phyloP scores from a whole-genome alignment of 2,113 vertebrate genomes.

The Odontophorus gujanensis region DNA sequence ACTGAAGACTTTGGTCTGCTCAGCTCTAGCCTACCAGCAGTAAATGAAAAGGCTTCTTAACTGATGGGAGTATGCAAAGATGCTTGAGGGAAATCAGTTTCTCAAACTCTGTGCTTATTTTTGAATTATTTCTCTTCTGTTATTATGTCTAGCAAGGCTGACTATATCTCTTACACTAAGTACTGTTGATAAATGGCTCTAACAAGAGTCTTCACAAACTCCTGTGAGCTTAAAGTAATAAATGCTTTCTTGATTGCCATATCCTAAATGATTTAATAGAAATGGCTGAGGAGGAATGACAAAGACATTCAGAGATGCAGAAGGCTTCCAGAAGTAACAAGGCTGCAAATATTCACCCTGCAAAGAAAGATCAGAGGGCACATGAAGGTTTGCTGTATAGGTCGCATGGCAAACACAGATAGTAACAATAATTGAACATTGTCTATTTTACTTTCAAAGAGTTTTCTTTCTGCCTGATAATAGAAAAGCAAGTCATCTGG shows the following conservation, averaged over 20 bases:
- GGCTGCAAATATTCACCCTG: neutral
- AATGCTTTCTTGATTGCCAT: fast-evolving
- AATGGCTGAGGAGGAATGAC: neutral
- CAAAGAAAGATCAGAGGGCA: neutral
- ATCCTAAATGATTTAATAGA: neutral
- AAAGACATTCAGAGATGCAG: neutral
- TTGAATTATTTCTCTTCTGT: neutral
- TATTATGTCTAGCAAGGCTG: neutral
- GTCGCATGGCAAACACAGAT: neutral
- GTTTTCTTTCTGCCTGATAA: neutral
- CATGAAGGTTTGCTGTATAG: fast-evolving
- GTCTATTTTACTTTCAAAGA: fast-evolving
- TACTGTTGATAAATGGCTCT: fast-evolving
- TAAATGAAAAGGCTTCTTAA: neutral
- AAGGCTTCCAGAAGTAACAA: neutral
- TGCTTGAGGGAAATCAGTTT: neutral
- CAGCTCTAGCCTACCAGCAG: neutral
- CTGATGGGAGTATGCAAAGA: neutral
- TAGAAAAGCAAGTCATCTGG: neutral
- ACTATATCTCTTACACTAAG: neutral
- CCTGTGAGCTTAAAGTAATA: neutral
- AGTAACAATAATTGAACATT: neutral
- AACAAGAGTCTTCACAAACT: neutral
- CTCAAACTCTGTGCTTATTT: neutral
- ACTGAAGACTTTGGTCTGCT: neutral